Evolutionary conservation across 2,888 invertebrate genomes (phyloP).

Genomic region (Pseudanteris insignis): DNA sequence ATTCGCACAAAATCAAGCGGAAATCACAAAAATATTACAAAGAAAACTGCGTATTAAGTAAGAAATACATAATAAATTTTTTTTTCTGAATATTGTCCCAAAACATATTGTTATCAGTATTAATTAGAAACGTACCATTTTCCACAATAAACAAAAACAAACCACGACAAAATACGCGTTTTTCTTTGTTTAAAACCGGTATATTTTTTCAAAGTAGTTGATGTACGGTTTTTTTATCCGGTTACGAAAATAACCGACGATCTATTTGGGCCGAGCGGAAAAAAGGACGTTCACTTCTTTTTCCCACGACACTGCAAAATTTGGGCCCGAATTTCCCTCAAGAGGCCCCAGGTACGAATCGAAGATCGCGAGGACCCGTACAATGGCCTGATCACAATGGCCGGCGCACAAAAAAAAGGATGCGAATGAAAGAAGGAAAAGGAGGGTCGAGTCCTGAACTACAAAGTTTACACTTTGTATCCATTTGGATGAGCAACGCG

Average conservation of each 20-base stretch:
- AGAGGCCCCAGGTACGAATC: constrained; percentile 43
- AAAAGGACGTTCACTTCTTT: constrained; percentile 32
- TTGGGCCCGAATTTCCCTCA: constrained; percentile 33
- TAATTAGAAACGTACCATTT: too few relatives aligned
- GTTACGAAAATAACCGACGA: constrained; percentile 30
- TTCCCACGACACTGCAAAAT: constrained; percentile 47
- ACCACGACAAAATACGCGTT: too few relatives aligned
- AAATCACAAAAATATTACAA: too few relatives aligned
- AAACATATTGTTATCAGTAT: too few relatives aligned
- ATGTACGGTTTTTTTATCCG: constrained; percentile 35
- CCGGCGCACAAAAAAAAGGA: constrained; percentile 45
- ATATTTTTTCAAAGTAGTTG: constrained; percentile 40
- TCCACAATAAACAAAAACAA: too few relatives aligned
- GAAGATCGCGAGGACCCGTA: constrained; percentile 27
- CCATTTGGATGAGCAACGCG: constrained; percentile 14
- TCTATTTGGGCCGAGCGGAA: constrained; percentile 4
- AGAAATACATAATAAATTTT: too few relatives aligned
- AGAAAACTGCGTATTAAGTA: too few relatives aligned
- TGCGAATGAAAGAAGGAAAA: constrained; percentile 2
- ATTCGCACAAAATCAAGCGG: too few relatives aligned
- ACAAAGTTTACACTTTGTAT: constrained; percentile 33
- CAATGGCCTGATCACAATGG: constrained; percentile 34
- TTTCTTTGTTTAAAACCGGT: constrained; percentile 49
- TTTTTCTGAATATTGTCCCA: too few relatives aligned
- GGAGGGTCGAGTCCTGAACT: constrained; percentile 23